Conservation (phyloP, 2,888 invertebrate species). For the Iphiclides podalirius region DNA sequence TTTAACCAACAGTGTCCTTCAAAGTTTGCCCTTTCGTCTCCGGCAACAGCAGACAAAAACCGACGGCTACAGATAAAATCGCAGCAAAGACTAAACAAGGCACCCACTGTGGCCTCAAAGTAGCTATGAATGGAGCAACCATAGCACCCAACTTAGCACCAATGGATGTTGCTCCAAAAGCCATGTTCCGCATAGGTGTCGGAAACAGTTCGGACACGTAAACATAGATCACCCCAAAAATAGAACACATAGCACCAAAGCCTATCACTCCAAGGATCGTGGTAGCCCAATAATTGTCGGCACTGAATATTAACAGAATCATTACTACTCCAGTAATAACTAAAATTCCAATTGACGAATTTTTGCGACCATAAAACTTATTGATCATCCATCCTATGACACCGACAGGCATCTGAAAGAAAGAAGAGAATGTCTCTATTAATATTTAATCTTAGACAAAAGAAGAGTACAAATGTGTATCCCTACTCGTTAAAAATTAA, state of each 20-base stretch:
- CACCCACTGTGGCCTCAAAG: conserved; percentile 44
- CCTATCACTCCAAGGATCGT: conserved; percentile 39
- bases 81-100: conserved; percentile 46
- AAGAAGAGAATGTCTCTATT: neutral
- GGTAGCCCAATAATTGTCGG: conserved; percentile 38
- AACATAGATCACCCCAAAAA: conserved; percentile 41
- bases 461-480: too few species aligned
- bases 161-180: conserved; percentile 41
- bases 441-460: neutral
- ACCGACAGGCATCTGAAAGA: conserved; percentile 43
- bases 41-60: conserved; percentile 44
- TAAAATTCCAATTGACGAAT: conserved; percentile 32
- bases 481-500: too few species aligned
- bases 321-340: conserved; percentile 36
- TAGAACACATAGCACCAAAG: conserved; percentile 30
- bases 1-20: conserved; percentile 43
- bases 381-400: conserved; percentile 38
- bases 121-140: conserved; percentile 50
- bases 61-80: conserved; percentile 42
- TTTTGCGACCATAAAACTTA: conserved; percentile 42
- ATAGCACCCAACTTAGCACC: conserved; percentile 50
- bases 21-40: conserved; percentile 54
- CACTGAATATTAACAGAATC: conserved; percentile 38
- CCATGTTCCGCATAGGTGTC: conserved; percentile 54
- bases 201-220: conserved; percentile 53